A percentile compares a stretch with the other conserved stretches of the same genome.
phyloP scores from a whole-genome alignment of 2,888 invertebrate species.

The Trichacis sp. region DNA sequence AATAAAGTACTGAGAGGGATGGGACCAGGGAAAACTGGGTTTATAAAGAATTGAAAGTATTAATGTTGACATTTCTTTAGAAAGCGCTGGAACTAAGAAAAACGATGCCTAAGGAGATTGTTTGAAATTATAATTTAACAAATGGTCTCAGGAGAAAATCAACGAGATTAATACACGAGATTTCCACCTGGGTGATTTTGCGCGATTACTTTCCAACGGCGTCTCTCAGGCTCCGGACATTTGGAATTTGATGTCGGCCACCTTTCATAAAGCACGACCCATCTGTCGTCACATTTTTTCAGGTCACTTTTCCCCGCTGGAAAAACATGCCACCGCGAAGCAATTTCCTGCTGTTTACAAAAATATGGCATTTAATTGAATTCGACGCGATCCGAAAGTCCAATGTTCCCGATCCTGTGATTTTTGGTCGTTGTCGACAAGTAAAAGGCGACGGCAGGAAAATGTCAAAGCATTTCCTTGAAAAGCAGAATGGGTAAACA shows the following conservation, averaged over 20 bases:
- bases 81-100: not conserved
- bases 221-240: too few relatives aligned
- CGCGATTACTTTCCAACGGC: too few relatives aligned
- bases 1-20: slow-evolving; percentile 27
- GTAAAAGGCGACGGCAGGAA: too few relatives aligned
- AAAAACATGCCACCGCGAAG: not conserved
- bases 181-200: not conserved
- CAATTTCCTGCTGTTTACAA: not conserved
- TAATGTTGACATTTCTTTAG: not conserved
- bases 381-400: not conserved
- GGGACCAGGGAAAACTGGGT: not conserved
- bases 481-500: not conserved
- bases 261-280: not conserved
- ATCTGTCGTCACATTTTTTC: not conserved
- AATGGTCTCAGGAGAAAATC: too few relatives aligned
- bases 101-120: not conserved
- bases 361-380: not conserved
- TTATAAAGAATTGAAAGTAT: slow-evolving; percentile 1
- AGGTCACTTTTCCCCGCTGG: not conserved
- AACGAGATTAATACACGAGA: not conserved
- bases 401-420: too few relatives aligned
- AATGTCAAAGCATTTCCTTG: not conserved
- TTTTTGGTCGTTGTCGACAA: too few relatives aligned
- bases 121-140: too few relatives aligned
- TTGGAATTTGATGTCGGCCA: not conserved